Conservation (phyloP, 2,797 vertebrate genomes). For the Acanthis flammea region DNA sequence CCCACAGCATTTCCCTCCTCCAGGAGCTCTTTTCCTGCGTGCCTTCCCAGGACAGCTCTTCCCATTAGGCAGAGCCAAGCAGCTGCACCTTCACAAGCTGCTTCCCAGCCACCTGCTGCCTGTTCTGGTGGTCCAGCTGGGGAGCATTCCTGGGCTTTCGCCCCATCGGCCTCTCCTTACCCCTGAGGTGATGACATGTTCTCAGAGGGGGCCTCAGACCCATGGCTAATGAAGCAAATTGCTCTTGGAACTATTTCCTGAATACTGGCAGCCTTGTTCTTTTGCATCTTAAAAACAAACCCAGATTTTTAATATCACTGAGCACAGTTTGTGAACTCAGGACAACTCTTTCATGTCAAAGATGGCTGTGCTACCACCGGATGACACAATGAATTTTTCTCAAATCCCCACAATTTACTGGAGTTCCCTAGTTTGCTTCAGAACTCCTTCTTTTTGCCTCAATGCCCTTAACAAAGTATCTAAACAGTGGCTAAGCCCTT, state of each 20-base stretch:
- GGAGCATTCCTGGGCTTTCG: background rate
- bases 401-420: background rate
- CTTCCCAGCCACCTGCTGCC: background rate
- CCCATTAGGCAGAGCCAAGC: background rate
- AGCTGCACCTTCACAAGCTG: constrained; percentile 3
- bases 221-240: constrained; percentile 18
- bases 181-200: background rate
- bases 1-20: accelerated
- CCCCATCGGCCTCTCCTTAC: background rate
- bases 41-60: background rate
- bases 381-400: accelerated
- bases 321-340: background rate
- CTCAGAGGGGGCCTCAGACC: background rate
- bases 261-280: background rate
- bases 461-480: background rate
- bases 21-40: background rate
- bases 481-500: background rate
- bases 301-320: background rate
- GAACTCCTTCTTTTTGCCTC: background rate
- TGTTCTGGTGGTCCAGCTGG: constrained; percentile 44
- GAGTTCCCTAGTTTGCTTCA: background rate
- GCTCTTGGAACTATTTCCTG: background rate
- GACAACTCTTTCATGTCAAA: accelerated
- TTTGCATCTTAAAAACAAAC: background rate
- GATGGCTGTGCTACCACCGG: background rate